These are phyloP conservation scores for Channa argus DNA, from an alignment of 2,113 vertebrate species.

Conservation along the genomic window DNA sequence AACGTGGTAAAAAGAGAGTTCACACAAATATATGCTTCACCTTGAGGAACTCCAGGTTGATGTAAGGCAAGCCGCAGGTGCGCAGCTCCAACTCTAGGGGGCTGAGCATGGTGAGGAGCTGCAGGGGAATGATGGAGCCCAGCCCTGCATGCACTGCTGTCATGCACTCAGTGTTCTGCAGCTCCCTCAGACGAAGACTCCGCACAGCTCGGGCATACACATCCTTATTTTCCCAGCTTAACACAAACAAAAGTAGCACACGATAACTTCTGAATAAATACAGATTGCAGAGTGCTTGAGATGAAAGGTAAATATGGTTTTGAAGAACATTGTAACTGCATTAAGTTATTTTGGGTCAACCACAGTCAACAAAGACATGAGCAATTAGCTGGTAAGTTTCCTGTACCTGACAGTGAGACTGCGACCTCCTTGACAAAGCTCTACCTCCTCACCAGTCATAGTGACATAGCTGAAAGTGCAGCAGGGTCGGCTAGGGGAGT, in stretches of 20 bases:
- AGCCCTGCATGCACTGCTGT: slow-evolving; percentile 91
- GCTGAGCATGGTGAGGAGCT: slow-evolving; percentile 93
- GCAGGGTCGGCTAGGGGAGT: slow-evolving; percentile 92
- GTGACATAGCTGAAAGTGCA: slow-evolving; percentile 95
- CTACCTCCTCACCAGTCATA: slow-evolving; percentile 95
- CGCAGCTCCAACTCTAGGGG: slow-evolving; percentile 95
- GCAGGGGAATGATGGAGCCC: slow-evolving; percentile 94
- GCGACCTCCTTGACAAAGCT: slow-evolving; percentile 91
- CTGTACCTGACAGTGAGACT: slow-evolving; percentile 90
- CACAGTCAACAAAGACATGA: neutral
- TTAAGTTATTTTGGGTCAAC: neutral
- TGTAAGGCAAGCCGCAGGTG: slow-evolving; percentile 94
- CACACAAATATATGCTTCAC: slow-evolving; percentile 64
- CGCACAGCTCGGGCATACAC: slow-evolving; percentile 90
- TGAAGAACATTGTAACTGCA: neutral
- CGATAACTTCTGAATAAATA: neutral
- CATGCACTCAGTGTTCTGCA: slow-evolving; percentile 92
- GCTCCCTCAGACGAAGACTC: slow-evolving; percentile 91
- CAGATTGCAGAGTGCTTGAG: neutral
- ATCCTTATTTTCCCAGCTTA: slow-evolving; percentile 97
- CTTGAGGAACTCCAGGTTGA: slow-evolving; percentile 98
- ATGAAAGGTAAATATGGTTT: neutral
- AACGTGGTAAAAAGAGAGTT: neutral
- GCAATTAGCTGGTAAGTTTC: neutral
- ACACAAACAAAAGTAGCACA: slow-evolving; percentile 29